These are phyloP conservation scores for Lasioglossum lativentre DNA, from an alignment of 2,888 invertebrate genomes.

Conservation along the genomic window DNA sequence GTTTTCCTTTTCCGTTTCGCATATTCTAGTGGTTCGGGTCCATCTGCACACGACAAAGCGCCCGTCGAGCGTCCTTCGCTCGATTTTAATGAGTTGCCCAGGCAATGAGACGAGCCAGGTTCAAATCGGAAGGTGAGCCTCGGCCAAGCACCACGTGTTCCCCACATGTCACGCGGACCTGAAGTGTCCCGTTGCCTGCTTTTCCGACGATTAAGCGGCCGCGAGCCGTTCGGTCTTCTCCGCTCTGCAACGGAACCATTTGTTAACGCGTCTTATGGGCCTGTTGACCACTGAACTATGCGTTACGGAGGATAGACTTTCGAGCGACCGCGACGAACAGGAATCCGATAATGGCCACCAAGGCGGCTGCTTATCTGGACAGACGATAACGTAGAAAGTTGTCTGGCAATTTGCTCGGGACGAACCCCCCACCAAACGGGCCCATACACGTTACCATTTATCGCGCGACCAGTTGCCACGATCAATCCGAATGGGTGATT, in stretches of 20 bases:
- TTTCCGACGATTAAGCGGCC: conserved; percentile 32
- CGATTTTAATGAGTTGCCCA: conserved; percentile 16
- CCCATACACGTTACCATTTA: not conserved
- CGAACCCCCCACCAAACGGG: not conserved
- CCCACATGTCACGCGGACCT: conserved; percentile 55
- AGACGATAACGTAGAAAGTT: conserved; percentile 36
- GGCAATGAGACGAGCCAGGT: not conserved
- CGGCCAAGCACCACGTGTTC: conserved; percentile 57
- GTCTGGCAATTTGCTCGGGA: conserved; percentile 31
- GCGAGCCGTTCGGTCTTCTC: conserved; percentile 33
- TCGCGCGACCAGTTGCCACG: not conserved
- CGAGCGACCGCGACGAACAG: not conserved
- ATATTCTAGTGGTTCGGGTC: not conserved
- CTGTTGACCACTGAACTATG: not conserved
- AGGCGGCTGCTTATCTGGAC: conserved; percentile 36
- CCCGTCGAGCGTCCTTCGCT: not conserved
- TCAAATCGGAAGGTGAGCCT: conserved; percentile 34
- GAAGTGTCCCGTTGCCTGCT: conserved; percentile 34
- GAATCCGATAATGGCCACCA: conserved; percentile 44
- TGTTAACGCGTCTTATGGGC: conserved; percentile 23
- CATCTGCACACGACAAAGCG: conserved; percentile 3
- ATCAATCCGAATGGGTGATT: not conserved
- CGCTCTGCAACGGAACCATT: conserved; percentile 35
- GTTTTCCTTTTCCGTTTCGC: not conserved
- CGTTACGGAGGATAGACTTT: not conserved